Evolutionary conservation across 2,888 invertebrate species (phyloP).

Genomic region (Mythimna pallens): DNA sequence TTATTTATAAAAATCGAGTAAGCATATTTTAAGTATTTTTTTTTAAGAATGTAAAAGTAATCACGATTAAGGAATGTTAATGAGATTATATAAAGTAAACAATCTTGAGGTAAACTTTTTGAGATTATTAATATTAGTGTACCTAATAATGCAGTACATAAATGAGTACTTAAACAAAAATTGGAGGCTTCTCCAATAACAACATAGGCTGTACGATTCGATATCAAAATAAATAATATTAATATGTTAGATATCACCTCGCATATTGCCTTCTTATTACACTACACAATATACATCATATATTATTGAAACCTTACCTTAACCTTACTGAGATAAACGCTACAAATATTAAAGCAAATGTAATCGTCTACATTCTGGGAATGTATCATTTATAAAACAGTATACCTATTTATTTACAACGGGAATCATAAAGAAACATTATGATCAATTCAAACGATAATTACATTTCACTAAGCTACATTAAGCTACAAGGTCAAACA

Average conservation of each 20-base stretch:
- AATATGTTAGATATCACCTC: slow-evolving; percentile 70
- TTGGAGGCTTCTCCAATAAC: slow-evolving; percentile 60
- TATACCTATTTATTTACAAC: slow-evolving; percentile 77
- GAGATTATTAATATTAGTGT: slow-evolving; percentile 36
- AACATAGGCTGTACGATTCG: slow-evolving; percentile 60
- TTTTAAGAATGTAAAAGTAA: slow-evolving; percentile 44
- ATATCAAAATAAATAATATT: slow-evolving; percentile 71
- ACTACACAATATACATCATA: slow-evolving; percentile 70
- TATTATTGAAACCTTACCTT: slow-evolving; percentile 68
- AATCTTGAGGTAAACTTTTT: slow-evolving; percentile 38
- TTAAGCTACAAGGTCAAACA: slow-evolving; percentile 62
- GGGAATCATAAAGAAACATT: slow-evolving; percentile 81
- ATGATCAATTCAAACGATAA: slow-evolving; percentile 64
- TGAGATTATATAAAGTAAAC: slow-evolving; percentile 46
- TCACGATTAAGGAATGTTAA: slow-evolving; percentile 49
- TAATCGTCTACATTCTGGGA: slow-evolving; percentile 84
- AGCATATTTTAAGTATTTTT: slow-evolving; percentile 33
- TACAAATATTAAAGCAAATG: slow-evolving; percentile 83
- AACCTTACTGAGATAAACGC: slow-evolving; percentile 69
- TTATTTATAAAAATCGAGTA: slow-evolving; percentile 54
- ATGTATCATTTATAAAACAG: slow-evolving; percentile 77
- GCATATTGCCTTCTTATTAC: slow-evolving; percentile 68
- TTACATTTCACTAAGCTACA: slow-evolving; percentile 62
- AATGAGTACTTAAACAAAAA: slow-evolving; percentile 36
- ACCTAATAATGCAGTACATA: slow-evolving; percentile 30